phyloP scores from a whole-genome alignment of 2,113 vertebrate genomes.

The Neolamprologus hecqui region DNA sequence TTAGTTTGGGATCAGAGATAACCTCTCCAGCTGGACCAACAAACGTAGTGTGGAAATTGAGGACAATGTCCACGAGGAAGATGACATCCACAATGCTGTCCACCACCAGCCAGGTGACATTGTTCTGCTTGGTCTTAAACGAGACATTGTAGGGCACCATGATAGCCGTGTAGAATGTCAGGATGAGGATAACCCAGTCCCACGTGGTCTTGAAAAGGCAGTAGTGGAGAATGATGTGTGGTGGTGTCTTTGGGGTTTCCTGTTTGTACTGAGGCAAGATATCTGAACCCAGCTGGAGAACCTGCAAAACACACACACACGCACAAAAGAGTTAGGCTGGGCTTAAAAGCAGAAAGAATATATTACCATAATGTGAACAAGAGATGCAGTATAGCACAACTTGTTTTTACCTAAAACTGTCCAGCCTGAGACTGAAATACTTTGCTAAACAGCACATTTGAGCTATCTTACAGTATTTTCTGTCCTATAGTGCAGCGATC shows the following conservation, averaged over 20 bases:
- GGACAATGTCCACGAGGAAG: constrained; percentile 94
- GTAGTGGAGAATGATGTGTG: constrained; percentile 96
- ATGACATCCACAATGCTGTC: constrained; percentile 98
- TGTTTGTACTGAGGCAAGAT: constrained; percentile 97
- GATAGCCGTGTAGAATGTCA: constrained; percentile 97
- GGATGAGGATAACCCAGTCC: constrained; percentile 98
- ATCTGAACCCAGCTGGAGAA: constrained; percentile 92
- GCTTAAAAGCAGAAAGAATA: neutral
- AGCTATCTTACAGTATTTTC: neutral
- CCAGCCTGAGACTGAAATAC: neutral
- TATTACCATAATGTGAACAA: neutral
- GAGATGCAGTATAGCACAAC: neutral
- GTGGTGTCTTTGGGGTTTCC: constrained; percentile 94
- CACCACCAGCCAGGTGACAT: constrained; percentile 93
- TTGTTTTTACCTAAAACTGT: neutral
- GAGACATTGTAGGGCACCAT: constrained; percentile 97
- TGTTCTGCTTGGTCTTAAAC: constrained; percentile 98
- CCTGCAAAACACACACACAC: constrained; percentile 62
- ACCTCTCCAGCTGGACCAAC: constrained; percentile 94
- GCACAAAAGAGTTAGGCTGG: neutral
- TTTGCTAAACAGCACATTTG: neutral
- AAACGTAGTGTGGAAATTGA: constrained; percentile 97
- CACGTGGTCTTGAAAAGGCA: constrained; percentile 97
- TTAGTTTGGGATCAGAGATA: constrained; percentile 94
- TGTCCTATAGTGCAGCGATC: fast-evolving